These are phyloP conservation scores for Drosophila kepulauana DNA, from an alignment of 1,140 invertebrate genomes.

Conservation along the genomic window DNA sequence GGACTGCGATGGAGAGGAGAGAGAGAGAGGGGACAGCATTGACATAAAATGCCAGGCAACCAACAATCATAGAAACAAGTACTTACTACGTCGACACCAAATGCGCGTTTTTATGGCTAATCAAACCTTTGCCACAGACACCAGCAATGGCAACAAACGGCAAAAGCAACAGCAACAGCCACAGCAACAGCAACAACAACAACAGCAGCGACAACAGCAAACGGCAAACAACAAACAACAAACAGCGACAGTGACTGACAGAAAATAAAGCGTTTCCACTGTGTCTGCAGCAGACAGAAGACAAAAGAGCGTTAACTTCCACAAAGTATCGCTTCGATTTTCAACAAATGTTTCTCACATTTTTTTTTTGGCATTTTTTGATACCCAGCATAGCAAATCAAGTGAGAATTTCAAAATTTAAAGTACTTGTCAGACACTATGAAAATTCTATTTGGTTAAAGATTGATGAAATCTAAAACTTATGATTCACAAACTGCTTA, in stretches of 20 bases:
- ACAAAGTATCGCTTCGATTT: constrained; percentile 6
- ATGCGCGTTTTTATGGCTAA: constrained; percentile 75
- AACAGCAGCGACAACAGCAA: not conserved
- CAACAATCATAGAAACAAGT: constrained; percentile 69
- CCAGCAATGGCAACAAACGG: not conserved
- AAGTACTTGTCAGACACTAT: no score
- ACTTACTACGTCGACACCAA: constrained; percentile 59
- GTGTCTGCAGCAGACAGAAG: constrained; percentile 1
- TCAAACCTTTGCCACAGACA: constrained; percentile 79
- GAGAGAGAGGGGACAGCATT: not conserved
- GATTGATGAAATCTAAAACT: no score
- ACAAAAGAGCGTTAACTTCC: not conserved
- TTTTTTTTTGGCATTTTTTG: not conserved
- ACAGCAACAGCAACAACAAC: not conserved
- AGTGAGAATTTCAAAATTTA: no score
- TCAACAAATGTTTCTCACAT: not conserved
- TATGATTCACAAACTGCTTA: no score
- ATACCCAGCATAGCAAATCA: no score
- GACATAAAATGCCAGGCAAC: constrained; percentile 48
- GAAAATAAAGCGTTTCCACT: constrained; percentile 22
- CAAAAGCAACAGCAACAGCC: not conserved
- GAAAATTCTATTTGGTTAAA: no score
- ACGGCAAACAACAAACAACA: not conserved
- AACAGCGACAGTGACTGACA: not conserved
- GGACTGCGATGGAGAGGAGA: not conserved